Evolutionary conservation across 2,888 invertebrate genomes (phyloP), one percentile per base, ranked within the genome.

Genomic region (Parthenolecanium corni): DNA sequence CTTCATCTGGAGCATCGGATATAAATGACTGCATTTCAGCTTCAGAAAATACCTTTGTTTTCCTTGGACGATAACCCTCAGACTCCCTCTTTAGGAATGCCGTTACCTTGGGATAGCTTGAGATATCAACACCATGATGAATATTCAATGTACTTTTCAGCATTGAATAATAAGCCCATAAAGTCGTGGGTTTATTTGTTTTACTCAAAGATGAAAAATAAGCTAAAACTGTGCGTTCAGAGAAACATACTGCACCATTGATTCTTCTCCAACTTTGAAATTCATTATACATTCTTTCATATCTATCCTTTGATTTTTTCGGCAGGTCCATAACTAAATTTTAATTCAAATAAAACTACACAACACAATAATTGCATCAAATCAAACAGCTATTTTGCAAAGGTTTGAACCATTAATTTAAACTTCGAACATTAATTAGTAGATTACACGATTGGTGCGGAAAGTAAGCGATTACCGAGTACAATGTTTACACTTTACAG

Each of bases 91-190:
- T 53, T 18, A 53, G 4, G 18, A 53, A 38, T 2, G 20, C 6
- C 4, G 16, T 38, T 16, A 53, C 5, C 38, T 53, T 53, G 3
- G 36, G 3, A 20, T 53, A 53, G 9, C 9, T 40, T 12, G 53
- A 53, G 3, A 53, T 53, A 40, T 53, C 36, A 14, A 53, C 36
- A 9, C 20, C 31, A 38, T 53, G 5, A 20, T 53, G 9, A 9
- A 53, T 3, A 9, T 18, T 9, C 11, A 53, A 20, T 18, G 36
- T 53, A 38, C 11, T 53, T 38, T 38, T 31, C 18, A 53, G 25
- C 53, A 53, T 38, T 18, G 53, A 53, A 53, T 38, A 20, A 20
- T 53, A 53, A 12, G 53, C 53, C 53, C 53, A 53, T 14, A 53
- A 38, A n/a, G 53, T 53, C 3, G 53, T 53, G 16, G 53, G 53